Conservation (phyloP, 2,888 invertebrate species). For the Epinotia ramella region DNA sequence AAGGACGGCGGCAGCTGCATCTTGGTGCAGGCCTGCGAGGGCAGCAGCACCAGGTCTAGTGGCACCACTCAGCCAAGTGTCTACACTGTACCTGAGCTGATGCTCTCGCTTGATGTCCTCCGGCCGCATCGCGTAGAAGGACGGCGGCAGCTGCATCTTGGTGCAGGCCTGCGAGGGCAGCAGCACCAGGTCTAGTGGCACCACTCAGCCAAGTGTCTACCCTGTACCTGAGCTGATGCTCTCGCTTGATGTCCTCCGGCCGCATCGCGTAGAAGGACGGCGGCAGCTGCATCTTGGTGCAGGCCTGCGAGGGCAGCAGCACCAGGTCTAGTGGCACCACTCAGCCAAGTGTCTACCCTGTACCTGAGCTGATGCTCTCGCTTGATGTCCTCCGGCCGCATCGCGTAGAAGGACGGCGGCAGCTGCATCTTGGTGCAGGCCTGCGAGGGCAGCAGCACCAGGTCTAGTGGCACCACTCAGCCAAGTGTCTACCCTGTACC, state of each 20-base stretch:
- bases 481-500: slow-evolving; percentile 67
- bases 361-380: slow-evolving; percentile 91
- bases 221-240: slow-evolving; percentile 89
- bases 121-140: slow-evolving; percentile 92
- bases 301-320: not conserved
- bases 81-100: slow-evolving; percentile 84
- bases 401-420: slow-evolving; percentile 93
- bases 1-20: slow-evolving; percentile 93
- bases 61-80: too few species aligned
- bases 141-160: slow-evolving; percentile 89
- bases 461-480: too few species aligned
- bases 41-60: slow-evolving; percentile 74
- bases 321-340: too few species aligned
- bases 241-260: slow-evolving; percentile 93
- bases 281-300: slow-evolving; percentile 88
- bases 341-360: not conserved
- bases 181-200: slow-evolving; percentile 72
- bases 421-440: slow-evolving; percentile 84
- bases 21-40: not conserved
- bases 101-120: slow-evolving; percentile 95
- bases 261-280: slow-evolving; percentile 93
- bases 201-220: too few species aligned
- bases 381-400: slow-evolving; percentile 93
- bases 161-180: slow-evolving; percentile 40
- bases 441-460: not conserved